Conservation (phyloP, 2,888 invertebrate species). For the Eudasyphora cyanicolor region DNA sequence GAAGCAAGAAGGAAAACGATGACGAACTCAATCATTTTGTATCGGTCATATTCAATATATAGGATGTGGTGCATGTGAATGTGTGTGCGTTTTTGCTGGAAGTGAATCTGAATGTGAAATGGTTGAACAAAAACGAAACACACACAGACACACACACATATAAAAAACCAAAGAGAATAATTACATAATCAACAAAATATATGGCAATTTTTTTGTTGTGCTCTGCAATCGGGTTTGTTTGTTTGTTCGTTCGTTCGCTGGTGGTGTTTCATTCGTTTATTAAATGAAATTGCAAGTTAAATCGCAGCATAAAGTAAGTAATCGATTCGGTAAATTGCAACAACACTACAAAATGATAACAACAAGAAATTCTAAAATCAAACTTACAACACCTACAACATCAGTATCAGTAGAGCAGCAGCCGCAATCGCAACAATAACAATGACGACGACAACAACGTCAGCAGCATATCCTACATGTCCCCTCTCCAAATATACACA, state of each 20-base stretch:
- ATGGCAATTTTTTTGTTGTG: background rate
- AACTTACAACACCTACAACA: conserved; percentile 37
- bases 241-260: background rate
- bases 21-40: conserved; percentile 66
- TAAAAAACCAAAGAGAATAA: conserved; percentile 73
- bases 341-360: conserved; percentile 45
- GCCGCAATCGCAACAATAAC: background rate
- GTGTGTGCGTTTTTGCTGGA: conserved; percentile 64
- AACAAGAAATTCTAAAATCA: conserved; percentile 55
- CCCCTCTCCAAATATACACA: background rate
- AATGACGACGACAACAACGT: conserved; percentile 34
- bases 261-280: background rate
- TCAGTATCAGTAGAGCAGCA: background rate
- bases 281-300: background rate
- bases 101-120: conserved; percentile 70
- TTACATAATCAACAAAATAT: conserved; percentile 77
- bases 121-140: too few relatives aligned
- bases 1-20: conserved; percentile 34
- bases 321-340: conserved; percentile 21
- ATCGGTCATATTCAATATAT: conserved; percentile 74
- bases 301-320: conserved; percentile 20
- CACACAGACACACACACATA: too few relatives aligned
- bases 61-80: conserved; percentile 56
- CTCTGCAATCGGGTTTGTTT: background rate
- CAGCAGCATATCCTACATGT: background rate